Evolutionary conservation across 2,113 vertebrate genomes (phyloP).

Genomic region (Panthera uncia): DNA sequence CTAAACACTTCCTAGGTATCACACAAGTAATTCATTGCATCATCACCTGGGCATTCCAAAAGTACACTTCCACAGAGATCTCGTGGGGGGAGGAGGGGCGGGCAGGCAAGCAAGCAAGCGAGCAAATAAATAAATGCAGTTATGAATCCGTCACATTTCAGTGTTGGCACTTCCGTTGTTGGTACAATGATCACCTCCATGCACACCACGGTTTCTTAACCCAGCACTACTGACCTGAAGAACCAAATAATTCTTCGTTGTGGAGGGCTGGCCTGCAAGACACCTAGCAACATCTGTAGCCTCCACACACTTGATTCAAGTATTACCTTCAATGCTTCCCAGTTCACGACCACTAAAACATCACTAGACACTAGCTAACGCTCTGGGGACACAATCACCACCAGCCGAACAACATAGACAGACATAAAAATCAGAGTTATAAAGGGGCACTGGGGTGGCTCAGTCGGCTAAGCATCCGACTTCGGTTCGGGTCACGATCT

Average conservation of each 20-base stretch:
- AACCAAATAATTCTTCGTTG: not conserved
- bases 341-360: not conserved
- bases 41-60: not conserved
- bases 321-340: not conserved
- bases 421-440: not conserved
- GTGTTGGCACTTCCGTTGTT: not conserved
- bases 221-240: not conserved
- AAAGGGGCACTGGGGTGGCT: too few species aligned
- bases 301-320: not conserved
- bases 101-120: too few species aligned
- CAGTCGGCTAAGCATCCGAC: too few species aligned
- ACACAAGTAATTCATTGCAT: not conserved
- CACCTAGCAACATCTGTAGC: not conserved
- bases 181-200: too few species aligned
- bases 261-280: not conserved
- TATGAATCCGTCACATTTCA: not conserved
- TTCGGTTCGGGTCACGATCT: too few species aligned
- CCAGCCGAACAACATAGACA: not conserved
- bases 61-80: not conserved
- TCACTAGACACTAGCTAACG: not conserved
- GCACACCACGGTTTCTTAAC: not conserved
- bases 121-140: too few species aligned
- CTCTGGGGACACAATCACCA: not conserved
- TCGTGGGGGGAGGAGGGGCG: too few species aligned
- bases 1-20: conserved; percentile 6